Evolutionary conservation across 1,140 invertebrate species (phyloP), one percentile per base, ranked within the genome.

Genomic region (Hylyphantes graminicola): DNA sequence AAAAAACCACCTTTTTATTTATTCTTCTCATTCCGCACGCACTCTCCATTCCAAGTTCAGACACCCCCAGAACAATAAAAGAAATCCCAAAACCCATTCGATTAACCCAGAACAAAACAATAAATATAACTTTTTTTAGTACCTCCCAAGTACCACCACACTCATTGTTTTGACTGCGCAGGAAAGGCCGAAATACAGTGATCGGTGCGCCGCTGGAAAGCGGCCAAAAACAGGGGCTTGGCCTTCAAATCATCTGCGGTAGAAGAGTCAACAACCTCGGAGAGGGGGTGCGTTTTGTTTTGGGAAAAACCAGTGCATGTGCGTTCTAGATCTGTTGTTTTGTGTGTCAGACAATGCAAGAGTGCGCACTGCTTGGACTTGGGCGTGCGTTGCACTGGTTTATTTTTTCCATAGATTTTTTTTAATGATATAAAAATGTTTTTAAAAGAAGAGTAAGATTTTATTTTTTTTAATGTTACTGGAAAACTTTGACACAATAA

Each of bases 141-240:
- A 35, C 35, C 35, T 1, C 35, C 35, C 35, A 35, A 35, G 35
- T 35, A 2, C 2, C 5, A 35, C 35, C 35, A 35, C 35, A 35
- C 35, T 73, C 59, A 74, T 82, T 82, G 70, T 82, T 82, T 82
- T 82, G 80, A 82, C 57, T 82, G 80, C 80, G 80, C 80, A 82
- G 48, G 74, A 15, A 7, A 35, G n/a, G 48, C 15, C 63, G 51
- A 80, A 35, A 80, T 53, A 55, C 50, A 53, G 11, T 8, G 19
- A n/a, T 80, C 7, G 48, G 13, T 17, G 80, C 59, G 80, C 19
- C n/a, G 21, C 55, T 82, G 80, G 80, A 73, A 13, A 8, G 12
- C 7, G 15, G 68, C 80, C 80, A 82, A 82, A 9, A 53, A 13
- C 11, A 21, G 19, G 13, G n/a, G 2, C 50, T 61, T 35, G 80